These are phyloP conservation scores for Unio delphinus DNA, from an alignment of 2,888 invertebrate genomes.

Conservation along the genomic window DNA sequence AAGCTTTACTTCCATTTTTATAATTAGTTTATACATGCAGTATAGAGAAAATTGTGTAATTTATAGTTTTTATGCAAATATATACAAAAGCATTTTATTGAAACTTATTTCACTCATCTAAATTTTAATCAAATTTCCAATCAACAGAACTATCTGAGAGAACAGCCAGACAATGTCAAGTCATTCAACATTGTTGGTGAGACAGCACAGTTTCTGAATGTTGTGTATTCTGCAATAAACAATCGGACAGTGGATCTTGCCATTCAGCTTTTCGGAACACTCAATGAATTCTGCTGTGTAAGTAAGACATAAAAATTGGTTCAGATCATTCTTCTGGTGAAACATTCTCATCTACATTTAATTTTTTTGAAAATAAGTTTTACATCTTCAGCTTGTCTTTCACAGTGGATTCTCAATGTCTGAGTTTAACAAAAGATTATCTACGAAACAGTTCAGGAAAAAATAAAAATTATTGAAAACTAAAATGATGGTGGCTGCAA, in stretches of 20 bases:
- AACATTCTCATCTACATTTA: neutral
- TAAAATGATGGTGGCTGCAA: too few relatives aligned
- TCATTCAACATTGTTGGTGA: conserved; percentile 71
- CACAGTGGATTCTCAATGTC: too few relatives aligned
- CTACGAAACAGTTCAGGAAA: too few relatives aligned
- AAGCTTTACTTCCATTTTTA: neutral
- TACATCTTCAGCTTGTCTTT: too few relatives aligned
- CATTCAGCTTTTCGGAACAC: conserved; percentile 69
- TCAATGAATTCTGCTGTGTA: conserved; percentile 71
- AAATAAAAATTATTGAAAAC: too few relatives aligned
- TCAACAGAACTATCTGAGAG: conserved; percentile 68
- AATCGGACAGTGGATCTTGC: conserved; percentile 67
- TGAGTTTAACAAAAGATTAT: too few relatives aligned
- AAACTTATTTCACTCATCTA: too few relatives aligned
- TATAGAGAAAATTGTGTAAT: neutral
- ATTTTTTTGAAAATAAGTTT: too few relatives aligned
- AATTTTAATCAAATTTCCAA: neutral
- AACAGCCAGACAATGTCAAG: conserved; percentile 71
- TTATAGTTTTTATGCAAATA: neutral
- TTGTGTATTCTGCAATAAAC: conserved; percentile 70
- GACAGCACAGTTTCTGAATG: conserved; percentile 69
- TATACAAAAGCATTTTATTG: neutral
- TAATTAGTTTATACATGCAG: neutral
- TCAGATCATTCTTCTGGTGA: neutral
- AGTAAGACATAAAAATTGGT: conserved; percentile 22